phyloP scores from a whole-genome alignment of 2,113 vertebrate genomes.

The Nothobranchius furzeri region DNA sequence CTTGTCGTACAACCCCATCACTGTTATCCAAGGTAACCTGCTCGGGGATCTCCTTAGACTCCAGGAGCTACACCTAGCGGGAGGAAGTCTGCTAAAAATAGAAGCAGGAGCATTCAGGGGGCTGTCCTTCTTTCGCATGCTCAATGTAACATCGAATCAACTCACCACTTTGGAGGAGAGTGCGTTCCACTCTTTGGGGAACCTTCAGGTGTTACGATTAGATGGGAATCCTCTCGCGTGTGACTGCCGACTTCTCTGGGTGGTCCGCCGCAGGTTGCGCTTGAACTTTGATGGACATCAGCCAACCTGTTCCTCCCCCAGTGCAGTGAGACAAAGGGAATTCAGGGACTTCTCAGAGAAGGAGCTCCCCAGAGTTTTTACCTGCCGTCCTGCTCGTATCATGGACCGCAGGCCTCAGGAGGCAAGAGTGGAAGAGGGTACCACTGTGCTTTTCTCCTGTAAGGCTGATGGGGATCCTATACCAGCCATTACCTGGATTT shows the following conservation, averaged over 20 bases:
- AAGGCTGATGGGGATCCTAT: conserved; percentile 85
- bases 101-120: conserved; percentile 85
- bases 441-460: conserved; percentile 80
- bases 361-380: conserved; percentile 82
- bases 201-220: conserved; percentile 83
- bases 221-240: conserved; percentile 87
- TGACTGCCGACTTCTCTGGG: conserved; percentile 90
- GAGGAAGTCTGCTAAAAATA: conserved; percentile 81
- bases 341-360: conserved; percentile 84
- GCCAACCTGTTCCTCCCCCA: conserved; percentile 82
- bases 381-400: conserved; percentile 82
- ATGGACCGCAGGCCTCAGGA: conserved; percentile 74
- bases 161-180: conserved; percentile 85
- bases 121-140: conserved; percentile 80
- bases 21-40: conserved; percentile 74
- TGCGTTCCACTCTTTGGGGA: conserved; percentile 84
- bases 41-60: conserved; percentile 81
- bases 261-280: conserved; percentile 76
- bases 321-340: conserved; percentile 67
- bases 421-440: conserved; percentile 81
- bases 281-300: conserved; percentile 83
- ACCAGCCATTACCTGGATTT: conserved; percentile 82
- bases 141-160: conserved; percentile 86
- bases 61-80: conserved; percentile 85
- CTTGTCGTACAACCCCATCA: conserved; percentile 89